These are phyloP conservation scores for Meiosimyza decipiens DNA, from an alignment of 2,888 invertebrate genomes.

Conservation along the genomic window DNA sequence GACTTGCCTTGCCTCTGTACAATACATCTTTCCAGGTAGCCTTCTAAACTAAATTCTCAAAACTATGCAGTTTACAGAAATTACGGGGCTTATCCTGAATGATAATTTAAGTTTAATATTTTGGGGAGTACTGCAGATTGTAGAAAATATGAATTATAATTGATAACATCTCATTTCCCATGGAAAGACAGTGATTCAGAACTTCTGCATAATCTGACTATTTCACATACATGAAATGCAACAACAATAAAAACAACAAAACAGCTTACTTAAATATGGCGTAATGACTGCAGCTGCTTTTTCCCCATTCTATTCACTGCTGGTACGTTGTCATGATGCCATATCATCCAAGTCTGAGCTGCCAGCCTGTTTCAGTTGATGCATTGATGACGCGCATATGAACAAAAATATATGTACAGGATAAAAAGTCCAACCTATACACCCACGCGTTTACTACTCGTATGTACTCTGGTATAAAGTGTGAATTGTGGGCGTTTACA, in stretches of 20 bases:
- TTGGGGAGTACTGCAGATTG: too few relatives aligned
- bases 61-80: too few relatives aligned
- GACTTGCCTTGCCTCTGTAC: too few relatives aligned
- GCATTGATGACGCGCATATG: conserved; percentile 17
- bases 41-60: too few relatives aligned
- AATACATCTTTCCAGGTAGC: too few relatives aligned
- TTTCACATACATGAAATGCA: conserved; percentile 12
- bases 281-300: conserved; percentile 16
- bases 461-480: conserved; percentile 1
- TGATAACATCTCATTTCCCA: too few relatives aligned
- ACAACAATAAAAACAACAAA: conserved; percentile 6
- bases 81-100: too few relatives aligned
- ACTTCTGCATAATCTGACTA: not conserved
- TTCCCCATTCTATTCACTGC: not conserved
- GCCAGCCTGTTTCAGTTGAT: conserved; percentile 6
- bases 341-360: too few relatives aligned
- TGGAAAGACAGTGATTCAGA: not conserved
- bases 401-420: not conserved
- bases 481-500: conserved; percentile 32
- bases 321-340: not conserved
- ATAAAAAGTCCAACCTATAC: conserved; percentile 1
- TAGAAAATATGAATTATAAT: too few relatives aligned
- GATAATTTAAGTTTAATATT: too few relatives aligned
- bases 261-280: conserved; percentile 9
- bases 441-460: not conserved